phyloP scores from a whole-genome alignment of 2,888 invertebrate species.

The Zaprionus bogoriensis region DNA sequence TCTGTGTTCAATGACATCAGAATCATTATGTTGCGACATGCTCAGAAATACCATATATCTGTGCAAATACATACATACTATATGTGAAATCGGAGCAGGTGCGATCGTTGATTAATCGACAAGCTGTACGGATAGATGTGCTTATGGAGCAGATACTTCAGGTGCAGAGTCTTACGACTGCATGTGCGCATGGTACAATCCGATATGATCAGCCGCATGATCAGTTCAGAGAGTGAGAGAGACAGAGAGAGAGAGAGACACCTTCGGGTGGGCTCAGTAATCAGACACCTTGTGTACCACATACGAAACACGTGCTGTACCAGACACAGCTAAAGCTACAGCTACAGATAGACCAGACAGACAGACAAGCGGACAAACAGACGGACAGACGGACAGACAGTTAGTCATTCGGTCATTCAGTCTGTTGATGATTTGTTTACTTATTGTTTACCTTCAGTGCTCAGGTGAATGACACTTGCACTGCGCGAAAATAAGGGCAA shows the following conservation, averaged over 20 bases:
- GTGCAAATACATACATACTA: not conserved
- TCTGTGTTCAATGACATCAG: conserved; percentile 55
- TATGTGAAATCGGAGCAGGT: conserved; percentile 40
- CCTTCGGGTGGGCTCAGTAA: conserved; percentile 6
- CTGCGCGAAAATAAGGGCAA: not conserved
- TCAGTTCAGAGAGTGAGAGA: not conserved
- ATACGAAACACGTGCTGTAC: conserved; percentile 29
- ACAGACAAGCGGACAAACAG: not conserved
- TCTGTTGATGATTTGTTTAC: conserved; percentile 19
- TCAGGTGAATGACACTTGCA: conserved; percentile 47
- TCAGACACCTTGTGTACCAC: conserved; percentile 22
- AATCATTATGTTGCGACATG: conserved; percentile 48
- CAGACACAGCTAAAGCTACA: conserved; percentile 1
- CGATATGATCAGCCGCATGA: conserved; percentile 15
- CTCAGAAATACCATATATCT: conserved; percentile 6
- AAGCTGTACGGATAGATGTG: conserved; percentile 4
- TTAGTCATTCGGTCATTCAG: conserved; percentile 12
- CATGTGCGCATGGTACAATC: conserved; percentile 32
- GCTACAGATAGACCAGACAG: conserved; percentile 1
- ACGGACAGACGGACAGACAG: conserved; percentile 5
- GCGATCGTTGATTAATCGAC: conserved; percentile 21
- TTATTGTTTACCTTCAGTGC: conserved; percentile 19
- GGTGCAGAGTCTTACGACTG: conserved; percentile 22
- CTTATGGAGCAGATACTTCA: conserved; percentile 29
- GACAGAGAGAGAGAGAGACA: not conserved